These are phyloP conservation scores for Rhabdomys dilectus DNA, from an alignment of 2,113 vertebrate species.

Conservation along the genomic window DNA sequence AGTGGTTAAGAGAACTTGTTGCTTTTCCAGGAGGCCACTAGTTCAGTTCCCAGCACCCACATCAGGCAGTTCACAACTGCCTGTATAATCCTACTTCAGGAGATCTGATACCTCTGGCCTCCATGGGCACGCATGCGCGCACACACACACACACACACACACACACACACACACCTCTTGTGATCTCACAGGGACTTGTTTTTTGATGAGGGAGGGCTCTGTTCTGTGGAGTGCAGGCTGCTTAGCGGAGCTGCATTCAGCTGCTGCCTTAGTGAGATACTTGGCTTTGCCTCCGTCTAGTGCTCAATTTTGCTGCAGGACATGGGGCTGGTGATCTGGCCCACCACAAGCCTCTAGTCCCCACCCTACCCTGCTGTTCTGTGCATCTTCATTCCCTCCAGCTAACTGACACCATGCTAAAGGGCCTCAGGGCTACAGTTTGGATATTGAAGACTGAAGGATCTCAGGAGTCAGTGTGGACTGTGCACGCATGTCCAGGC, in stretches of 20 bases:
- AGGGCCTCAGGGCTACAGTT: not conserved
- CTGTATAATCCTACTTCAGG: not conserved
- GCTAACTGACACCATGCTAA: not conserved
- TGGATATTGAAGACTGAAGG: not conserved
- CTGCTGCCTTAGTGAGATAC: no score
- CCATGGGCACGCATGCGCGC: not conserved
- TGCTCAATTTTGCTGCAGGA: not conserved
- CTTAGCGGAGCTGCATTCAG: not conserved
- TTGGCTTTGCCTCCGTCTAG: not conserved
- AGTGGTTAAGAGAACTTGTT: not conserved
- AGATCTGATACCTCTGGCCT: not conserved
- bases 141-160: no score
- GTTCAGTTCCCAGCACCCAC: not conserved
- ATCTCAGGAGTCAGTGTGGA: not conserved
- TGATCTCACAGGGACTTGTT: not conserved
- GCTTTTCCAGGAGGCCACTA: not conserved
- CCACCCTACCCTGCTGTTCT: rapidly evolving
- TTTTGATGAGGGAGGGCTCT: not conserved
- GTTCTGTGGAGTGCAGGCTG: not conserved
- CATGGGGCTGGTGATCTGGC: not conserved
- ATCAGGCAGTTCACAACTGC: not conserved
- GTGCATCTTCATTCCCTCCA: not conserved
- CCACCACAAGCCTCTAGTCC: not conserved
- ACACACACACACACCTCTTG: not conserved
- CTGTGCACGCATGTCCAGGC: not conserved